Percentiles rank a stretch among this genome's conserved stretches.
Conservation (phyloP, 2,797 vertebrate species). For the Cheirogaleus major region DNA sequence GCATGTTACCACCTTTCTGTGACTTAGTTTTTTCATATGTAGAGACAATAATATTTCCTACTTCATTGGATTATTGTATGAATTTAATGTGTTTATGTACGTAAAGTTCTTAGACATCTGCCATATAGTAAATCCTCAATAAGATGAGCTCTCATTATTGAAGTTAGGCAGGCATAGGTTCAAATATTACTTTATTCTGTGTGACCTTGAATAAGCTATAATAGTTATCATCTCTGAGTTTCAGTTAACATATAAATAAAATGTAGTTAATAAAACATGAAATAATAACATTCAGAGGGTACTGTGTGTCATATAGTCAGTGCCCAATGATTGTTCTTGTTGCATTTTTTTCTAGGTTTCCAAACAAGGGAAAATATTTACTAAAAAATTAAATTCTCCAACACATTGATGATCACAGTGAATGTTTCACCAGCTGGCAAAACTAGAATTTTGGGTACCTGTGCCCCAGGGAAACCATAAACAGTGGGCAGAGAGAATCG, state of each 20-base stretch:
- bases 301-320: background rate
- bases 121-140: background rate
- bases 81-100: background rate
- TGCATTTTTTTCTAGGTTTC: background rate
- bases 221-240: background rate
- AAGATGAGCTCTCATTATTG: background rate
- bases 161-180: background rate
- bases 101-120: background rate
- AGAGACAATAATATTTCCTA: background rate
- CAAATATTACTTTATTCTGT: background rate
- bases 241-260: background rate
- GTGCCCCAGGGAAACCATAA: background rate
- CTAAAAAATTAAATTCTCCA: background rate
- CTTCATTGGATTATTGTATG: background rate
- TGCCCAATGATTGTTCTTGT: background rate
- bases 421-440: background rate
- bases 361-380: background rate
- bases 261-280: background rate
- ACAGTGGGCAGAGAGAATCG: background rate
- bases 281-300: background rate
- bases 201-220: background rate
- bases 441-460: background rate
- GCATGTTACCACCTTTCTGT: background rate
- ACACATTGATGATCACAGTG: background rate
- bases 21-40: background rate